Percentiles rank a stretch among this genome's conserved stretches.
phyloP scores from a whole-genome alignment of 2,888 invertebrate species.

The Malthinus seriepunctatus region DNA sequence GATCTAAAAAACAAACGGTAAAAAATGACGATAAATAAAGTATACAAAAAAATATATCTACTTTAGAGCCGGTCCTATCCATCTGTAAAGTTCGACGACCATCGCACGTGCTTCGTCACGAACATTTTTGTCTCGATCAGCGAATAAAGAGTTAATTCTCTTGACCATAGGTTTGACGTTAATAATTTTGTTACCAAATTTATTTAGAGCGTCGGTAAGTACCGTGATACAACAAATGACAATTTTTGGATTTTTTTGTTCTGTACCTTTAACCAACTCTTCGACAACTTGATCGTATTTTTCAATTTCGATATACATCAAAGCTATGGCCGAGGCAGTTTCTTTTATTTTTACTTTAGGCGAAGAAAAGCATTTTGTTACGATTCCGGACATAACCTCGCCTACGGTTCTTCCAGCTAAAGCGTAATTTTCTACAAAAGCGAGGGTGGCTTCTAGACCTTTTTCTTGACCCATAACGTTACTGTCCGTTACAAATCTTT shows the following conservation, averaged over 20 bases:
- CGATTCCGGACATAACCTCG: conserved; percentile 78
- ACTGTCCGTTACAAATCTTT: conserved; percentile 92
- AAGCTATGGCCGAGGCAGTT: conserved; percentile 81
- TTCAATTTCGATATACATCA: conserved; percentile 96
- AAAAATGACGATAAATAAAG: neutral
- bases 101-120: conserved; percentile 90
- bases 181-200: conserved; percentile 92
- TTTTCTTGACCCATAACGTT: conserved; percentile 97
- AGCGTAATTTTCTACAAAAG: conserved; percentile 89
- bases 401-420: conserved; percentile 85
- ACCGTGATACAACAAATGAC: conserved; percentile 82
- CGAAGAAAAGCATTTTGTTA: conserved; percentile 91
- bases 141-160: conserved; percentile 79
- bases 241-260: conserved; percentile 95
- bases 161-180: conserved; percentile 87
- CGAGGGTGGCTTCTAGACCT: conserved; percentile 88
- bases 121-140: conserved; percentile 90
- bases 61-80: conserved; percentile 52
- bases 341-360: conserved; percentile 91
- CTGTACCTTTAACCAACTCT: conserved; percentile 90
- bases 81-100: conserved; percentile 90
- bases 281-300: conserved; percentile 89
- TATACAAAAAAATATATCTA: conserved; percentile 22
- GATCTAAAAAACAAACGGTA: conserved; percentile 58
- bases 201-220: conserved; percentile 76